These are phyloP conservation scores for Polymixis lichenea DNA, from an alignment of 2,888 invertebrate genomes.

Conservation along the genomic window DNA sequence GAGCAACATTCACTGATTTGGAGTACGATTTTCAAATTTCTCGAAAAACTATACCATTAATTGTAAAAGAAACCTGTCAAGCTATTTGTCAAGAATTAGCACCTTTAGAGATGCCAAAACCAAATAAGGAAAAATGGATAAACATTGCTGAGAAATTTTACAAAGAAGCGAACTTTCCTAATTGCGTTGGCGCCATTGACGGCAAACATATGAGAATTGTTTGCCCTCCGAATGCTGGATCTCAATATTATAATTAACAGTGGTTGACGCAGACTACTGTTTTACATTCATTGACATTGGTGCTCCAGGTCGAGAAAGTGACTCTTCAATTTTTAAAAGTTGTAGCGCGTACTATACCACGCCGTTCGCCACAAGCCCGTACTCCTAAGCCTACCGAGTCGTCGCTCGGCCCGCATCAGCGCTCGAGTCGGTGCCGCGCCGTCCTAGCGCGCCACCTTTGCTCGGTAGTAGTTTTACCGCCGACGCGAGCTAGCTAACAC, in stretches of 20 bases:
- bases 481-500: too few relatives aligned
- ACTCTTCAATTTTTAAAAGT: too few relatives aligned
- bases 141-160: slow-evolving; percentile 64
- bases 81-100: slow-evolving; percentile 22
- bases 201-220: slow-evolving; percentile 67
- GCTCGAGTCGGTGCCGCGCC: too few relatives aligned
- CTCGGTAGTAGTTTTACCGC: too few relatives aligned
- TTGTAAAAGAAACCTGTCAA: slow-evolving; percentile 30
- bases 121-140: slow-evolving; percentile 60
- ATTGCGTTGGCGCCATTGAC: slow-evolving; percentile 66
- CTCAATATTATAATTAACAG: slow-evolving; percentile 59
- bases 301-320: slow-evolving; percentile 63
- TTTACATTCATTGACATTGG: slow-evolving; percentile 71
- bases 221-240: slow-evolving; percentile 60
- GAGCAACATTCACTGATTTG: slow-evolving; percentile 29
- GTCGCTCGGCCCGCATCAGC: too few relatives aligned
- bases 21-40: slow-evolving; percentile 23
- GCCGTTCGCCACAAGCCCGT: too few relatives aligned
- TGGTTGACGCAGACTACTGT: slow-evolving; percentile 69
- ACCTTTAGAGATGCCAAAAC: slow-evolving; percentile 25
- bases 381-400: too few relatives aligned
- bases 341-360: too few relatives aligned
- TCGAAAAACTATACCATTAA: slow-evolving; percentile 21
- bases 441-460: too few relatives aligned
- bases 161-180: slow-evolving; percentile 66